Evolutionary conservation across 2,888 invertebrate genomes (phyloP).

Genomic region (Marasmarcha lunaedactyla): DNA sequence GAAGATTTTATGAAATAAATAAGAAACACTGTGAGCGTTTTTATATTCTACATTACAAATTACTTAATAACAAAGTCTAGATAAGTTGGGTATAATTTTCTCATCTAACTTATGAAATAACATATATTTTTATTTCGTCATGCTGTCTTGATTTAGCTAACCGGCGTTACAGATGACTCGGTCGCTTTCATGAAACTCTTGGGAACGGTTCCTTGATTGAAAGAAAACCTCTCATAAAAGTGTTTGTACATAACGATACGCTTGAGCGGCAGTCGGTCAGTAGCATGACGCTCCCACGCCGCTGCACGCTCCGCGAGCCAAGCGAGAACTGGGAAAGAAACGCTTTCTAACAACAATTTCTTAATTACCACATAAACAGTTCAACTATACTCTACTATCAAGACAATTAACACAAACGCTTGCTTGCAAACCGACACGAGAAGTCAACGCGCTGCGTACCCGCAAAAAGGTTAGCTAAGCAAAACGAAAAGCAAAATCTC

Average conservation of each 20-base stretch:
- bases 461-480: neutral
- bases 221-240: neutral
- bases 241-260: conserved; percentile 22
- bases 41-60: too few species aligned
- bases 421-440: neutral
- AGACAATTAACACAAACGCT: neutral
- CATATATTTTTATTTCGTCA: too few species aligned
- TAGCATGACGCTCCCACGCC: conserved; percentile 43
- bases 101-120: neutral
- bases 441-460: neutral
- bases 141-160: too few species aligned
- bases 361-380: conserved; percentile 8
- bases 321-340: conserved; percentile 35
- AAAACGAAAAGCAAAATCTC: neutral
- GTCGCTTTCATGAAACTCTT: too few species aligned
- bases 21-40: too few species aligned
- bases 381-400: neutral
- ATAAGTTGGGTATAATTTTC: too few species aligned
- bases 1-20: too few species aligned
- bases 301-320: conserved; percentile 40
- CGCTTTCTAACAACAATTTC: conserved; percentile 53
- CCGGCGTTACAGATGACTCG: too few species aligned
- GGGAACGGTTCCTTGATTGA: neutral
- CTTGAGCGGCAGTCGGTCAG: conserved; percentile 49
- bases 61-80: too few species aligned